Percentiles rank a stretch among this genome's conserved stretches.
Conservation (phyloP, 30 jellyfish, hydroid and myxozoan genomes). For the Catostylus mosaicus region DNA sequence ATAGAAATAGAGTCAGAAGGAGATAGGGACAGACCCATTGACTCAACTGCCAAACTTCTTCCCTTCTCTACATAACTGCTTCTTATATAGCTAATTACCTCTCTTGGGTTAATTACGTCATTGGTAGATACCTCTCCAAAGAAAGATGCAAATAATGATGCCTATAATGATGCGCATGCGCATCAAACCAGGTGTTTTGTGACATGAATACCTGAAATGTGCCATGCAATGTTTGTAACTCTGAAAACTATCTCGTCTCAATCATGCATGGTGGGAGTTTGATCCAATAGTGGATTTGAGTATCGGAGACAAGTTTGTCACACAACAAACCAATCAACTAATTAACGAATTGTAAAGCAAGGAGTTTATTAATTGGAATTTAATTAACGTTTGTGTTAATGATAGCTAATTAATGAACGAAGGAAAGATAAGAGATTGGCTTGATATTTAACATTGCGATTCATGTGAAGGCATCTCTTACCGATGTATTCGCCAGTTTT, state of each 20-base stretch:
- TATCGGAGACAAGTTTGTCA: neutral
- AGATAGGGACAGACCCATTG: neutral
- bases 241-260: no score
- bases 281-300: neutral
- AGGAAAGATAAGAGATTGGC: no score
- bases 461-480: neutral
- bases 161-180: constrained; percentile 47
- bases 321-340: neutral
- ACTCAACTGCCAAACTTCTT: neutral
- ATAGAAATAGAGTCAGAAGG: neutral
- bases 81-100: neutral
- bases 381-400: no score
- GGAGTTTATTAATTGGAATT: neutral
- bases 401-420: no score
- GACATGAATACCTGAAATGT: neutral
- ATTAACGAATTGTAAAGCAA: neutral
- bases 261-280: no score
- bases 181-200: neutral
- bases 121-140: neutral
- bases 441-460: neutral
- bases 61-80: neutral
- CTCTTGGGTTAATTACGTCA: constrained; percentile 16
- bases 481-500: constrained; percentile 7
- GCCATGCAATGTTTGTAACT: no score
- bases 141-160: constrained; percentile 9